Percentiles rank a stretch among this genome's conserved stretches.
phyloP scores from a whole-genome alignment of 2,888 invertebrate species.

The Eristalis pertinax region DNA sequence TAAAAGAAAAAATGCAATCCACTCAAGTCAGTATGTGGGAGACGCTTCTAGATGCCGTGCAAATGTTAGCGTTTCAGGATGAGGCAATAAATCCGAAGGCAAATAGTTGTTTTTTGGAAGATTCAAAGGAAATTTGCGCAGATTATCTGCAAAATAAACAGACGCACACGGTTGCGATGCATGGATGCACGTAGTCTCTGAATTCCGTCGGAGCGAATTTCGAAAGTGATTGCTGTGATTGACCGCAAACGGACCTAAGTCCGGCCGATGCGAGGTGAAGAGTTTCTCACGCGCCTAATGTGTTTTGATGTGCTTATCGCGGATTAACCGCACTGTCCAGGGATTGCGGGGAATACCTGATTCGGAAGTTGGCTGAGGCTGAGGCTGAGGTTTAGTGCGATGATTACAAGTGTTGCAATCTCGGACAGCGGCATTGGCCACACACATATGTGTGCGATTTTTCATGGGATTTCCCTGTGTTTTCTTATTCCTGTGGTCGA shows the following conservation, averaged over 20 bases:
- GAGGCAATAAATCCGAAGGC: background rate
- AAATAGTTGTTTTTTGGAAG: background rate
- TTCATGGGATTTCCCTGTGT: constrained; percentile 41
- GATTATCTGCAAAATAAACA: background rate
- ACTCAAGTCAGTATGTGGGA: background rate
- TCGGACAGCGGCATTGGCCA: background rate
- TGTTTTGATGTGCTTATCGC: constrained; percentile 39
- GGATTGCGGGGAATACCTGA: constrained; percentile 59
- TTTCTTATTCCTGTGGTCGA: background rate
- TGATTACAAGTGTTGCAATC: constrained; percentile 64
- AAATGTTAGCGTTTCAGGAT: too few relatives aligned
- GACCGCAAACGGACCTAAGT: background rate
- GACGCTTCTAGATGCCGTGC: background rate
- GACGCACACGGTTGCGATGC: background rate
- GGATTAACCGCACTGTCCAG: constrained; percentile 58
- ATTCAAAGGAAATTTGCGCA: background rate
- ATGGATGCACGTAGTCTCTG: background rate
- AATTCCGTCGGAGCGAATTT: background rate
- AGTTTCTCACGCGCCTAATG: constrained; percentile 52
- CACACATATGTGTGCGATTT: constrained; percentile 29
- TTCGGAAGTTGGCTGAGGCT: constrained; percentile 52
- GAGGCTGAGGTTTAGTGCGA: constrained; percentile 46
- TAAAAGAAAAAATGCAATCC: background rate
- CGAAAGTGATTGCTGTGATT: background rate
- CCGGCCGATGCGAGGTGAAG: background rate